Conservation (phyloP, 2,888 invertebrate genomes). For the Polia nebulosa region DNA sequence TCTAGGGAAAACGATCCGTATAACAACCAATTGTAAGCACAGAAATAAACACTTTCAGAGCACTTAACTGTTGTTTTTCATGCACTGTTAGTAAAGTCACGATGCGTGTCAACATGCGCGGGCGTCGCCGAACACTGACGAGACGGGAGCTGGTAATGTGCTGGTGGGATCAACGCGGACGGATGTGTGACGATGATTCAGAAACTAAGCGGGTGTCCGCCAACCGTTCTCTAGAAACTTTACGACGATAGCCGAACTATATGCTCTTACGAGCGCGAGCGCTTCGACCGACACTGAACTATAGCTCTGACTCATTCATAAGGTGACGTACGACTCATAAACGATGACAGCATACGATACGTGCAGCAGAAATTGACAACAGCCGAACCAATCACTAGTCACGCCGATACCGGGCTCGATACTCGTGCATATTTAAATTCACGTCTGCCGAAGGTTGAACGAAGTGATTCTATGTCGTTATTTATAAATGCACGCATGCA, state of each 20-base stretch:
- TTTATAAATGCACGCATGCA: slow-evolving; percentile 17
- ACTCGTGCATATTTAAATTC: slow-evolving; percentile 58
- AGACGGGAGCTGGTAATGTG: slow-evolving; percentile 67
- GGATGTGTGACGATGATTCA: slow-evolving; percentile 84
- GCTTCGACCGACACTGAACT: slow-evolving; percentile 61
- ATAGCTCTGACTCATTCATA: slow-evolving; percentile 78
- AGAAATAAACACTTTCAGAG: slow-evolving; percentile 75
- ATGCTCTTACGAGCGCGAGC: slow-evolving; percentile 69
- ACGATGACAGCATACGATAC: slow-evolving; percentile 61
- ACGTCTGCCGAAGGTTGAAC: slow-evolving; percentile 24
- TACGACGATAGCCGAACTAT: slow-evolving; percentile 71
- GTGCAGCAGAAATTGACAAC: slow-evolving; percentile 52
- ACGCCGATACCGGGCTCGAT: slow-evolving; percentile 35
- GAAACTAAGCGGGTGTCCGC: slow-evolving; percentile 75
- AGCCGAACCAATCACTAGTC: slow-evolving; percentile 48
- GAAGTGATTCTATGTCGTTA: slow-evolving; percentile 26
- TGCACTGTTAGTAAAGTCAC: slow-evolving; percentile 82
- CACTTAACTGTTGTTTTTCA: slow-evolving; percentile 82
- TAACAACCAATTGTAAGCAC: slow-evolving; percentile 66
- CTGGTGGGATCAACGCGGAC: slow-evolving; percentile 73
- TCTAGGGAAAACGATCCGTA: slow-evolving; percentile 68
- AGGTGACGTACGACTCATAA: slow-evolving; percentile 72
- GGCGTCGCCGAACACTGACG: slow-evolving; percentile 77
- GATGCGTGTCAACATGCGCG: slow-evolving; percentile 84
- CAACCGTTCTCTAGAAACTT: slow-evolving; percentile 79